Conservation (phyloP, 2,797 vertebrate genomes). For the Sebastolobus alascanus region DNA sequence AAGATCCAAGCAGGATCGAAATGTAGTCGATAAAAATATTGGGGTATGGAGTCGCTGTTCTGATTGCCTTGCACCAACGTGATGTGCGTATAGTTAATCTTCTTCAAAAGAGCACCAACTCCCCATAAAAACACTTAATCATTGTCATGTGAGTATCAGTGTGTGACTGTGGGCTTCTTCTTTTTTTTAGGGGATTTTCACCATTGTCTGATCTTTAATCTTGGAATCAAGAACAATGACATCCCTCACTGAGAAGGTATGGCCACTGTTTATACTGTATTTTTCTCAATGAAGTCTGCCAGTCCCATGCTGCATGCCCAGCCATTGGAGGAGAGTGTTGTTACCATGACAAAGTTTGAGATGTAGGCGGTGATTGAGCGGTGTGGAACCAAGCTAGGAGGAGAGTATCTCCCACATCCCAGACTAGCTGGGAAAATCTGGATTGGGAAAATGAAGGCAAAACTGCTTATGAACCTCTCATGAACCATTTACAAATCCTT, state of each 20-base stretch:
- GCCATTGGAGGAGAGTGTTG: not conserved
- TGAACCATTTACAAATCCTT: constrained; percentile 7
- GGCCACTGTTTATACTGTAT: not conserved
- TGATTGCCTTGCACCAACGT: no score
- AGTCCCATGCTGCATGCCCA: not conserved
- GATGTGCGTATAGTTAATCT: no score
- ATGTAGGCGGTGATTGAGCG: not conserved
- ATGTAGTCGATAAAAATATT: no score
- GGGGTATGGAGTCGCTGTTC: no score
- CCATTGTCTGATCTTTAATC: constrained; percentile 45
- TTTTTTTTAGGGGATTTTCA: constrained; percentile 53
- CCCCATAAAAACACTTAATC: not conserved
- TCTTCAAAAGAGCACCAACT: not conserved
- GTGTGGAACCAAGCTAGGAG: not conserved
- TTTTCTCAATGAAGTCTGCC: not conserved
- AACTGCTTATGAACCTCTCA: not conserved
- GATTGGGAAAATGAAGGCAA: not conserved
- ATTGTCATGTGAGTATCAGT: not conserved
- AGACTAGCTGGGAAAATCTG: constrained; percentile 8
- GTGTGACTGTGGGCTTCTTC: constrained; percentile 32
- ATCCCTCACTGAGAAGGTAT: constrained; percentile 72
- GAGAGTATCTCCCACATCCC: not conserved
- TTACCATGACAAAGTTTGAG: not conserved
- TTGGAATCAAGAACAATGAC: constrained; percentile 71
- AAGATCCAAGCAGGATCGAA: no score